Conservation (phyloP, 1,140 invertebrate genomes). For the Ceratina japonica region DNA sequence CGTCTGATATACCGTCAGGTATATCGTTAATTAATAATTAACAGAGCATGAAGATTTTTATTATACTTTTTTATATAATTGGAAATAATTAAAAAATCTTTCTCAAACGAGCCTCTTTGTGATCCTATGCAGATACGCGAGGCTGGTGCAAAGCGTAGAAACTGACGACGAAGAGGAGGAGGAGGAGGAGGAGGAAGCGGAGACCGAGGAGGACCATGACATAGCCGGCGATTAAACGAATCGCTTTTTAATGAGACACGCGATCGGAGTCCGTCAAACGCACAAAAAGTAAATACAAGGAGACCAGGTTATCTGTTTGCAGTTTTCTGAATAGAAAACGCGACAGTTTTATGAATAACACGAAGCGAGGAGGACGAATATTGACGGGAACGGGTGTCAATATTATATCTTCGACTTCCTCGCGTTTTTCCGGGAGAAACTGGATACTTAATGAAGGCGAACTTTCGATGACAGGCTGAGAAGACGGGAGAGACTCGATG, state of each 20-base stretch:
- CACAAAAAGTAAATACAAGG: no score
- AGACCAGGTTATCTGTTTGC: background rate
- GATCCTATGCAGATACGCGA: slow-evolving; percentile 67
- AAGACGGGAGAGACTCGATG: background rate
- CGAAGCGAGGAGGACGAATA: no score
- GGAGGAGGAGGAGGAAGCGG: slow-evolving; percentile 40
- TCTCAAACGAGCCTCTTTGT: background rate
- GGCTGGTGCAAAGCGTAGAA: slow-evolving; percentile 70
- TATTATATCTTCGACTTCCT: no score
- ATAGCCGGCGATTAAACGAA: slow-evolving; percentile 50
- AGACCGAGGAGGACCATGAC: slow-evolving; percentile 54
- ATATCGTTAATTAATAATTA: slow-evolving; percentile 15
- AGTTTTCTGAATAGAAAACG: no score
- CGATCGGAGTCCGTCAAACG: background rate
- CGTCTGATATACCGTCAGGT: slow-evolving; percentile 79
- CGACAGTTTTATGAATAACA: no score
- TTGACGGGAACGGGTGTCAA: no score
- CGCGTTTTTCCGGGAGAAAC: no score
- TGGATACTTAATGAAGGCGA: background rate
- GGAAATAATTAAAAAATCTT: background rate
- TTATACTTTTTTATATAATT: background rate
- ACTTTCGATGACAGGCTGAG: background rate
- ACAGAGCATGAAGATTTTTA: background rate
- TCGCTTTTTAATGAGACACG: slow-evolving; percentile 35
- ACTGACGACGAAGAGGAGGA: slow-evolving; percentile 55